Evolutionary conservation across 2,113 vertebrate genomes (phyloP), one percentile per base, ranked within the genome.

Genomic region (Pyrgilauda ruficollis): DNA sequence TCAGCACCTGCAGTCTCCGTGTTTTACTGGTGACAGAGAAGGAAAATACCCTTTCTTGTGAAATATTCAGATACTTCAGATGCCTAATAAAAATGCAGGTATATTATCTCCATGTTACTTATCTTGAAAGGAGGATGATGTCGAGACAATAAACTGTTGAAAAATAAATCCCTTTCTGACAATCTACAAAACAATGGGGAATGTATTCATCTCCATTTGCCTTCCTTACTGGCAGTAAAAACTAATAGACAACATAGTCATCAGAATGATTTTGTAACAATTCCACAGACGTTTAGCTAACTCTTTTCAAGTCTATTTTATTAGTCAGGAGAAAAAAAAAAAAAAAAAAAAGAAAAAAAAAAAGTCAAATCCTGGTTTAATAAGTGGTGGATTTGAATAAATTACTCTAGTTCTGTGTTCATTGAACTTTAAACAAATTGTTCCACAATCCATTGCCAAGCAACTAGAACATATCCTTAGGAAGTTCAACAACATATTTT

Each of bases 371-470:
- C 82, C 96, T 96, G 82, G 97, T 96, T 97, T 97, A 97, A 94
- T 95, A 97, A 92, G 87, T 85, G 83, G 64, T 75, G 78, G 90
- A 97, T 98, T 97, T 98, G 92, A 98, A 97, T 98, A 97, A 97
- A 98, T 97, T 97, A 96, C 80, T 95, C 88, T n/a, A 74, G 93
- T 96, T 91, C 82, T 87, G 61, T 89, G 79, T 94, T 97, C 89
- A 96, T 27, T 94, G 96, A 97, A 97, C 90, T 95, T 97, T 96
- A 96, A 97, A 97, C 87, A 70, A 96, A 96, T 97, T 98, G 96
- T 78, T 94, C 66, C 68, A 82, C 86, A 96, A 92, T 75, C 33
- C 78, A 97, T 96, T 96, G 86, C 93, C 94, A 97, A 89, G 94
- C 82, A 96, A 96, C 88, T 84, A 93, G 67, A 84, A 93, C 80